These are phyloP conservation scores for Scaptomyza hsui DNA, from an alignment of 1,140 invertebrate species.

Conservation along the genomic window DNA sequence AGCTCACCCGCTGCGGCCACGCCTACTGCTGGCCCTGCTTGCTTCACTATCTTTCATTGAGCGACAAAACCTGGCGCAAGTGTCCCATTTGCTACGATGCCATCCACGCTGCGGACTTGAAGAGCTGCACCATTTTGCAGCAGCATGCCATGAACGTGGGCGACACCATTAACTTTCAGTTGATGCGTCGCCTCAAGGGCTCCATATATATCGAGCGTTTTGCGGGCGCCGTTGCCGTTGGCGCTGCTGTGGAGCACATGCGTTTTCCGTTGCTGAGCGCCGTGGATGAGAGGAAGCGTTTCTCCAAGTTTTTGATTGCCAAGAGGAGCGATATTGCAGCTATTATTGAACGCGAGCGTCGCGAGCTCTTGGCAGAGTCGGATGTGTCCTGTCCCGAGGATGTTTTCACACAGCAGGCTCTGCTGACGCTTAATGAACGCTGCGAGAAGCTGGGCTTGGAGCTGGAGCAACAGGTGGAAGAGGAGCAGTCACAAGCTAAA, in stretches of 20 bases:
- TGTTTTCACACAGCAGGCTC: constrained; percentile 93
- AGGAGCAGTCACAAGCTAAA: constrained; percentile 7
- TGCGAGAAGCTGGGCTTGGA: constrained; percentile 54
- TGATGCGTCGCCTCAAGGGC: constrained; percentile 94
- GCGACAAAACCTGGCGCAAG: constrained; percentile 89
- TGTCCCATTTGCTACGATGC: constrained; percentile 95
- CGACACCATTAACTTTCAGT: constrained; percentile 90
- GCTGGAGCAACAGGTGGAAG: constrained; percentile 29
- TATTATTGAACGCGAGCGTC: constrained; percentile 90
- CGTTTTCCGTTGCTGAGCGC: constrained; percentile 75
- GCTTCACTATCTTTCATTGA: constrained; percentile 94
- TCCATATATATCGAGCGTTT: constrained; percentile 89
- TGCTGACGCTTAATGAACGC: constrained; percentile 86
- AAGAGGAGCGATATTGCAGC: constrained; percentile 86
- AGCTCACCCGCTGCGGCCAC: constrained; percentile 97
- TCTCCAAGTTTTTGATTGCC: constrained; percentile 92
- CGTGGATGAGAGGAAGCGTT: constrained; percentile 84
- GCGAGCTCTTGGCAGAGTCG: constrained; percentile 88
- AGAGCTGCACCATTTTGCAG: constrained; percentile 84
- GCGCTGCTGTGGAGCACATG: constrained; percentile 32
- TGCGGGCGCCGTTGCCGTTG: constrained; percentile 1
- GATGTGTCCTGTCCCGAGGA: constrained; percentile 91
- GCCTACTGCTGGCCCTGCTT: constrained; percentile 98
- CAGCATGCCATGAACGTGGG: constrained; percentile 87
- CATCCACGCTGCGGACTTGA: constrained; percentile 85